Base-by-base conservation (phyloP, 1,140 invertebrate genomes). In the Drosophila seguyi region DNA sequence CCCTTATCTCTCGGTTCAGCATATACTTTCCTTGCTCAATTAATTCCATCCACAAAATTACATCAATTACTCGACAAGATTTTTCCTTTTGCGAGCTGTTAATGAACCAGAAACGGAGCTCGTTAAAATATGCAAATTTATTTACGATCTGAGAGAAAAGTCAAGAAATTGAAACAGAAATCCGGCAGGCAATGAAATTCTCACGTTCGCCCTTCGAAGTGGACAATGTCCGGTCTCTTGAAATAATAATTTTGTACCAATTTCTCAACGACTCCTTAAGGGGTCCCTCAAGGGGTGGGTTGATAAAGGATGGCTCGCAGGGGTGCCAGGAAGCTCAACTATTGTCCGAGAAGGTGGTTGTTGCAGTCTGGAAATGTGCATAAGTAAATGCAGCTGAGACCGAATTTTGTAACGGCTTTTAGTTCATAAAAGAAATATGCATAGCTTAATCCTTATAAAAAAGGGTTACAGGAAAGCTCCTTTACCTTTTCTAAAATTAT, bases 1-100 rank as follows among this genome's bases (percentile, higher is more conserved):
- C 82, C 79, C 79, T 62, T 41, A 39, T 18, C 7, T 39, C 18
- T 20, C n/a, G 16, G 41, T 16, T 67, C 27, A 39, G 18, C 58
- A 8, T n/a, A 44, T 34, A 7, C 13, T 1, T 50, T 50, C 27
- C 53, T 13, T 57, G 75, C 38, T 71, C 74, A 87, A 86, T 85
- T 85, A 85, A 87, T 85, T 86, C 76, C 82, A 79, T 81, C 68
- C 82, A 79, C 79, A 86, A 69, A 86, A 85, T 86, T 85, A 68
- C 67, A 38, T 45, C 74, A 85, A 86, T 81, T 85, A 78, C 75
- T 77, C 74, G 79, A 18, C 57, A 38, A 16, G 55, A 41, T 36
- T 20, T n/a, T 6, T 7, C 11, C 34, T 14, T 14, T 18, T 1
- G 20, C 3, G 59, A 84, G 31, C 42, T 59, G 62, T 62, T 77